Base-by-base conservation (phyloP, 2,888 invertebrate genomes). In the Ariolimax columbianus region DNA sequence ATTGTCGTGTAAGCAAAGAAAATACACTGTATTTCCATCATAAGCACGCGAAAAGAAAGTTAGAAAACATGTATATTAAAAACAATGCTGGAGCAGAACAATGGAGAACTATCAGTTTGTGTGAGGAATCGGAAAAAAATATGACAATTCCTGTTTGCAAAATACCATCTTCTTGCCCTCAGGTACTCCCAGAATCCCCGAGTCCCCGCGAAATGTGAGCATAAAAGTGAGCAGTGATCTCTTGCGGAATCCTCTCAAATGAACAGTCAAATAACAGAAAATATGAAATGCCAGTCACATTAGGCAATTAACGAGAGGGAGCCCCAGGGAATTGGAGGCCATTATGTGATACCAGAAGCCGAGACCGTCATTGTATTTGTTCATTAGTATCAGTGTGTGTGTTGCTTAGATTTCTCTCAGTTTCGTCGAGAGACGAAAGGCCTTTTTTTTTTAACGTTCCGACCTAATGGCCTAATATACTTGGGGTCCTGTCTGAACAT, bases 211-310 rank as follows among this genome's bases (percentile, higher is more conserved):
- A 73, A 73, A 73, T 43, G 3, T 51, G 75, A 51, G 51, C 40
- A 59, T 0, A 38, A 78, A 66, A 77, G 36, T 47, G 77, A 78
- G 30, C n/a, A 78, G n/a, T 30, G 23, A 78, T 14, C 17, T 30
- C 30, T n/a, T 7, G 9, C 38, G 19, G 66, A 66, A 63, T 26
- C 75, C 75, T 33, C 51, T 33, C 51, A 75, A 75, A 75, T 51
- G 75, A 75, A 36, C 75, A 75, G 47, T 51, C 51, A 33, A 33
- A 33, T 30, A 26, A 3, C 51, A 17, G 51, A 19, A 75, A 75
- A 75, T 75, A 51, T 33, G 33, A 47, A 75, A 40, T 26, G 26
- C 23, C 40, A 9, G 72, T 38, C 72, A 40, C 51, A 33, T 19
- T 75, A 33, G 51, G 33, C 75, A 75, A 75, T 75, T 75, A 75